Conservation (phyloP, 2,113 vertebrate species). For the Malurus cyaneus region DNA sequence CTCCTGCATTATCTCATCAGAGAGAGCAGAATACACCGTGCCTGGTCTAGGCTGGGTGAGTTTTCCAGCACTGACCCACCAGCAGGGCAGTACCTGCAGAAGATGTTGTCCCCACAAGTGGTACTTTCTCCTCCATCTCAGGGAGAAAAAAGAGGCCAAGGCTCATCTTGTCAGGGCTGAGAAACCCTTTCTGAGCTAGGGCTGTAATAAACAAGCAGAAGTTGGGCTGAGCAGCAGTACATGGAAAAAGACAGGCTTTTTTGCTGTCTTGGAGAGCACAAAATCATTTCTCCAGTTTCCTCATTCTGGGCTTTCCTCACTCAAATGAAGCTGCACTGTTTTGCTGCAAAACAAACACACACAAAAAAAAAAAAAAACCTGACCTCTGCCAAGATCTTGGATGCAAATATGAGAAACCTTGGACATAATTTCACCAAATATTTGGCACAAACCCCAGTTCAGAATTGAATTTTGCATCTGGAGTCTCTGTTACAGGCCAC, state of each 20-base stretch:
- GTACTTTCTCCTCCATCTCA: neutral
- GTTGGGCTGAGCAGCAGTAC: rapidly evolving
- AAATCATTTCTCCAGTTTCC: neutral
- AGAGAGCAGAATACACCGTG: neutral
- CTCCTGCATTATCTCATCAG: neutral
- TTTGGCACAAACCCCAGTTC: neutral
- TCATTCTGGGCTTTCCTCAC: neutral
- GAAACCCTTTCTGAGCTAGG: neutral
- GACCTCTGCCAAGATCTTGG: neutral
- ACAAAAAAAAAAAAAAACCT: neutral
- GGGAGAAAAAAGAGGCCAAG: neutral
- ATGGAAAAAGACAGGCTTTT: neutral
- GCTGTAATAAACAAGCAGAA: neutral
- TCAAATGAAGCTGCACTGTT: neutral
- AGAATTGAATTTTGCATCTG: neutral
- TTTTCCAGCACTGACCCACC: neutral
- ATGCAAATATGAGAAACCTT: rapidly evolving
- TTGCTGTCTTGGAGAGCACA: neutral
- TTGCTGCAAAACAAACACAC: neutral
- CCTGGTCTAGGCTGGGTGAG: neutral
- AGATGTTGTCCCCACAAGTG: neutral
- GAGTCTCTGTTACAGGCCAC: neutral
- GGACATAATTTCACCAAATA: neutral
- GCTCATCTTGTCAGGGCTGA: neutral
- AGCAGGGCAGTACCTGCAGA: neutral